phyloP scores from a whole-genome alignment of 2,888 invertebrate species.

The Plebejus anna region DNA sequence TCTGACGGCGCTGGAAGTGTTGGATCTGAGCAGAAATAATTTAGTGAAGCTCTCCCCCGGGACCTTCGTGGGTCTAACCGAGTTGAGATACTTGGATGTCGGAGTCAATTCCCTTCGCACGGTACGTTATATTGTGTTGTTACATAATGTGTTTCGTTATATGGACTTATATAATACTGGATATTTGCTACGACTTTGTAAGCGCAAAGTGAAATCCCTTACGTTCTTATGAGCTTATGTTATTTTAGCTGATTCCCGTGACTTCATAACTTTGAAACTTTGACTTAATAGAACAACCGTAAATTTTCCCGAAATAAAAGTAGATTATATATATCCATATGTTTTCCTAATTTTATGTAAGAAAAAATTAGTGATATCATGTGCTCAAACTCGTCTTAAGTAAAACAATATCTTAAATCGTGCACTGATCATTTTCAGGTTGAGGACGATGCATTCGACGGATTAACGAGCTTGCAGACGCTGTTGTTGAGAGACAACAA shows the following conservation, averaged over 20 bases:
- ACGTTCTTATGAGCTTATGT: no score
- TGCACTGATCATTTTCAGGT: conserved; percentile 78
- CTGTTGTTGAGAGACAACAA: conserved; percentile 92
- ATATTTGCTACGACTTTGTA: no score
- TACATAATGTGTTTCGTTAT: background rate
- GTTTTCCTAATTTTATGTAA: no score
- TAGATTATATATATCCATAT: background rate
- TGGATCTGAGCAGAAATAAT: conserved; percentile 92
- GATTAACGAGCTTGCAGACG: conserved; percentile 86
- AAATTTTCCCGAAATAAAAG: background rate
- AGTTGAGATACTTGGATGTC: conserved; percentile 87
- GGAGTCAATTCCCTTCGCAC: conserved; percentile 93
- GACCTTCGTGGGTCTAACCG: conserved; percentile 87
- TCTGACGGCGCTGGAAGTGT: conserved; percentile 83
- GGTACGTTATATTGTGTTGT: conserved; percentile 73
- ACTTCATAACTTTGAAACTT: background rate
- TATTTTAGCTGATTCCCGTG: no score
- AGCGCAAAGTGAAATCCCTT: background rate
- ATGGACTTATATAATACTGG: background rate
- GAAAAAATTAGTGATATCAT: no score
- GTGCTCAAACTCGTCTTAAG: background rate
- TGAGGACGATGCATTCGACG: conserved; percentile 93
- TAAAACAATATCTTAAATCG: background rate
- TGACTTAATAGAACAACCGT: background rate
- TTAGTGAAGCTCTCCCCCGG: conserved; percentile 90